Evolutionary conservation across 2,113 vertebrate genomes (phyloP).

Genomic region (Notothenia rossii): DNA sequence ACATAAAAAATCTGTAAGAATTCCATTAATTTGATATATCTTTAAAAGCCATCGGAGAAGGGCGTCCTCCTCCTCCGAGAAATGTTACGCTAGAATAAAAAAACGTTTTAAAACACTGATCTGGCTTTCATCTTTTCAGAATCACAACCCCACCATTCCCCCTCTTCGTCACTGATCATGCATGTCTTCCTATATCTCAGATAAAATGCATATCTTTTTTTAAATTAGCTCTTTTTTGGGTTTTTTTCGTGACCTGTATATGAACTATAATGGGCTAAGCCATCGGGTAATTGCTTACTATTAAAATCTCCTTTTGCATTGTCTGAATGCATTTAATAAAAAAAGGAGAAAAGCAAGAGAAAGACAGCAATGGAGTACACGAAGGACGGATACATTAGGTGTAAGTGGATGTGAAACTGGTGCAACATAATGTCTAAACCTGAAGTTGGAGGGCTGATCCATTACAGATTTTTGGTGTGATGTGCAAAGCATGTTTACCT

Average conservation of each 20-base stretch:
- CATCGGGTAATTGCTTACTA: constrained; percentile 14
- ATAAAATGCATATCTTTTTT: neutral
- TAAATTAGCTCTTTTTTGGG: constrained; percentile 16
- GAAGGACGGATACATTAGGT: constrained; percentile 71
- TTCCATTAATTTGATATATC: constrained; percentile 46
- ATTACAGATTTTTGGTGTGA: constrained; percentile 65
- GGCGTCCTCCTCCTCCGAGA: constrained; percentile 26
- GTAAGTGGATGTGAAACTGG: constrained; percentile 45
- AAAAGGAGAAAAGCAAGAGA: constrained; percentile 50
- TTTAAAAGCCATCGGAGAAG: constrained; percentile 66
- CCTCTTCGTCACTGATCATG: neutral
- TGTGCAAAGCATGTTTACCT: constrained; percentile 39
- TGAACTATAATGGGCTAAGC: constrained; percentile 17
- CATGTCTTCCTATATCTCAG: too few relatives aligned
- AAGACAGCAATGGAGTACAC: constrained; percentile 44
- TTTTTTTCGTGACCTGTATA: constrained; percentile 20
- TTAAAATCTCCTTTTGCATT: constrained; percentile 44
- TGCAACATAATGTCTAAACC: constrained; percentile 47
- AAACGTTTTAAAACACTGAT: constrained; percentile 61
- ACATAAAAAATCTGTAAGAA: constrained; percentile 57
- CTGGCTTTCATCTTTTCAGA: constrained; percentile 51
- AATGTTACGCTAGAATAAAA: constrained; percentile 41
- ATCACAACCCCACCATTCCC: constrained; percentile 34
- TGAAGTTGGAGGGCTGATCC: constrained; percentile 37
- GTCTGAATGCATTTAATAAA: constrained; percentile 32